Base-by-base conservation (phyloP, 2,888 invertebrate genomes). In the Cerceris ruficornis region DNA sequence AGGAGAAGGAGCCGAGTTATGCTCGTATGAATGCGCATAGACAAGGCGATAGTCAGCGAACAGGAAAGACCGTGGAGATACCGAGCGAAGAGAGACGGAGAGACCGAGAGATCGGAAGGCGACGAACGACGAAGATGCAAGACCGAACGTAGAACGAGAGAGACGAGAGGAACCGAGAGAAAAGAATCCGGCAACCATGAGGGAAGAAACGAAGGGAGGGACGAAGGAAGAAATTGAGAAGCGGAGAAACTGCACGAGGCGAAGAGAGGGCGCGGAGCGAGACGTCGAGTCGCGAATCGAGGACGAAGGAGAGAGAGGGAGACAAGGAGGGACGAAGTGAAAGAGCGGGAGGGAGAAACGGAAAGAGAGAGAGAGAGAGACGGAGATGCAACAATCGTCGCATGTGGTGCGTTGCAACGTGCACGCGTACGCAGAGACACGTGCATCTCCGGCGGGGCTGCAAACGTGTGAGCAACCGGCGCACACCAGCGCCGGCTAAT, bases 401-500 rank as follows among this genome's bases (percentile, higher is more conserved):
- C 62, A 52, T 73, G 66, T 67, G 43, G 52, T 6, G 66, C 41
- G 60, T 64, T 46, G 67, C 54, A 73, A 76, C 59, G 67, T 54
- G 67, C 54, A 52, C 43, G 14, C 58, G 39, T 52, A 60, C 69
- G 17, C 59, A 39, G 41, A 69, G 59, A 43, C 64, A 46, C 67
- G 55, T 55, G 75, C 42, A 46, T 65, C 42, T 6, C n/a, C n/a
- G 15, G 49, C 46, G 52, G 67, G 58, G 49, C 11, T 60, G 64
- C 43, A 67, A 70, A 62, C 58, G 49, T 13, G 39, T 14, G 61
- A 39, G 28, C 58, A 1, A 6, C 59, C 0, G 39, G 61, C 49
- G 15, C 49, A 43, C 61, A 55, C 55, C 41, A 59, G 64, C 46
- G 14, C n/a, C 72, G 65, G 68, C 76, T 80, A 82, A 75, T 82